Evolutionary conservation across 2,888 invertebrate species (phyloP), one percentile per base, ranked within the genome.

Genomic region (Tyria jacobaeae): DNA sequence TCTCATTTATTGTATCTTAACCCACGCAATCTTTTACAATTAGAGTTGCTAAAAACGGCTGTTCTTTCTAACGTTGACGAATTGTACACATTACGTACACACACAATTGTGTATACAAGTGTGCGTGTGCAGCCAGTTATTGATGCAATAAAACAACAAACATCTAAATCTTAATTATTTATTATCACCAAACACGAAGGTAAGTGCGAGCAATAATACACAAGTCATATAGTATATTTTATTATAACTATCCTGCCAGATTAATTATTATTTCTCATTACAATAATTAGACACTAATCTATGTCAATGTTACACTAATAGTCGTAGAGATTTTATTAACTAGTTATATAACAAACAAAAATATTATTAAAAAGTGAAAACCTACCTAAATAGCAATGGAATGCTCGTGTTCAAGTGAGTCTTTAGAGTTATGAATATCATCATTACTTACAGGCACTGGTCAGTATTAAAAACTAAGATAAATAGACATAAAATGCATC

Each of bases 401-500:
- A 78, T 76, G 76, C 71, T 68, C 61, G 76, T 71, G 63, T 78
- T 66, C 44, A 68, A 68, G 71, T 72, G 76, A 76, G 70, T 77
- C 71, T 73, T 71, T 75, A 76, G 73, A 75, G 21, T 70, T 79
- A 88, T 91, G 93, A 93, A 93, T 94, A 93, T 93, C 84, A 86
- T 91, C 83, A 82, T 81, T 77, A 86, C 93, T 92, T 92, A 88
- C 93, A 94, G 93, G 93, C 91, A 93, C 93, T 93, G 93, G 87
- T 86, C 68, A 72, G 73, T 81, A 81, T 80, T 79, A 81, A 75
- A 75, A 80, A 72, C 75, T 73, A 79, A 76, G 64, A 75, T 70
- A 67, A 68, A 68, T 60, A 73, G 61, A 55, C 71, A 71, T 77
- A 70, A 68, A 77, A 75, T 71, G 71, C 65, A 65, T 68, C 31